Conservation (phyloP, 1,140 invertebrate genomes). For the Megalopta genalis region DNA sequence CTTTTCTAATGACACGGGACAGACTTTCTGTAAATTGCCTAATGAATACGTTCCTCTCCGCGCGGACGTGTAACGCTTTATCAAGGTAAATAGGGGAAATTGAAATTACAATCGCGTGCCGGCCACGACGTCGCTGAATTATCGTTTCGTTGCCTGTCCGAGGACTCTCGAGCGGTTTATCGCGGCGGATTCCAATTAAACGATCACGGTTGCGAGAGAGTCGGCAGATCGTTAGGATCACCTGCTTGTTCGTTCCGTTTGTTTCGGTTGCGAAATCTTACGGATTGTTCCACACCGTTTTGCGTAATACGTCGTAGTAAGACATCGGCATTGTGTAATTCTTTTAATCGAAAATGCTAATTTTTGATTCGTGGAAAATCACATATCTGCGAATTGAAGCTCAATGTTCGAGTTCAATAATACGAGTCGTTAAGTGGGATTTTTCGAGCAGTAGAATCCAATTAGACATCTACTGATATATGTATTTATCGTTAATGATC, state of each 20-base stretch:
- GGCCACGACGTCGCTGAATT: not conserved
- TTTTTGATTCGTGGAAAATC: too few species aligned
- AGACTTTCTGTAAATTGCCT: not conserved
- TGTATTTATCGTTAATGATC: too few species aligned
- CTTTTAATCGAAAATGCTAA: too few species aligned
- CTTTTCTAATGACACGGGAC: conserved; percentile 18
- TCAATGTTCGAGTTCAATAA: not conserved
- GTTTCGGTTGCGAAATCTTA: too few species aligned
- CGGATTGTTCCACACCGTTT: too few species aligned
- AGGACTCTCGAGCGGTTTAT: not conserved
- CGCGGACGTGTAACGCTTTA: conserved; percentile 31
- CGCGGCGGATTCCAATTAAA: not conserved
- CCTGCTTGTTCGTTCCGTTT: too few species aligned
- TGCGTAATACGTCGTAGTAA: too few species aligned
- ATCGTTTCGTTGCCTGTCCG: not conserved
- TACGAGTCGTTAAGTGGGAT: not conserved
- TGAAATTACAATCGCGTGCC: conserved; percentile 16
- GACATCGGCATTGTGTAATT: too few species aligned
- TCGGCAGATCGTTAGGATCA: not conserved
- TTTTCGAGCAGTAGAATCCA: too few species aligned
- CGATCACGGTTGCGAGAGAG: not conserved
- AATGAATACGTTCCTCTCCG: not conserved
- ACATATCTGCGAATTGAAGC: not conserved
- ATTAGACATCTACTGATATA: too few species aligned
- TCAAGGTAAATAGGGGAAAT: conserved; percentile 24